These are phyloP conservation scores for Molanna angustata DNA, from an alignment of 2,888 invertebrate genomes.

Conservation along the genomic window DNA sequence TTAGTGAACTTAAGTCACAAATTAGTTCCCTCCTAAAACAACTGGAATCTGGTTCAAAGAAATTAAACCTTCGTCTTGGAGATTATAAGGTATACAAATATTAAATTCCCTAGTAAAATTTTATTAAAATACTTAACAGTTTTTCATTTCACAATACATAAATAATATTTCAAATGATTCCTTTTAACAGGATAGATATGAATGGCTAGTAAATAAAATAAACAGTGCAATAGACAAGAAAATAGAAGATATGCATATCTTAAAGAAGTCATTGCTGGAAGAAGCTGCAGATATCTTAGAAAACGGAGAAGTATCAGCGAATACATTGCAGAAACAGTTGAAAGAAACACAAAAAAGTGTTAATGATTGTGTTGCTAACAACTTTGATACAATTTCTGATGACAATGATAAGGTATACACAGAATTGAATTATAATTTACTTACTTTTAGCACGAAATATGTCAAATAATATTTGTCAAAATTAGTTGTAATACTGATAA, in stretches of 20 bases:
- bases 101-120: background rate
- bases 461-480: too few relatives aligned
- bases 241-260: constrained; percentile 49
- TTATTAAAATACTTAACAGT: too few relatives aligned
- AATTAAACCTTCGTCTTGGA: constrained; percentile 55
- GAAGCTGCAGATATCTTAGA: constrained; percentile 48
- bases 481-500: too few relatives aligned
- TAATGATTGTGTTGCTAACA: constrained; percentile 40
- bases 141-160: constrained; percentile 5
- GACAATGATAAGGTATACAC: constrained; percentile 51
- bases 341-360: constrained; percentile 48
- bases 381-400: constrained; percentile 37
- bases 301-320: constrained; percentile 46
- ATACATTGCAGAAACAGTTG: constrained; percentile 49
- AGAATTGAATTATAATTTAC: too few relatives aligned
- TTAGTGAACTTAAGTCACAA: constrained; percentile 58
- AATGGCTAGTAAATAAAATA: constrained; percentile 54
- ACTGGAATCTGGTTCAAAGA: constrained; percentile 51
- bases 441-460: too few relatives aligned
- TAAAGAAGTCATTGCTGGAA: constrained; percentile 45
- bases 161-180: too few relatives aligned
- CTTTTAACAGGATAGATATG: constrained; percentile 49
- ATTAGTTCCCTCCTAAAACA: constrained; percentile 55
- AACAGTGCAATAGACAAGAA: constrained; percentile 52
- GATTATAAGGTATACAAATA: constrained; percentile 49